Conservation (phyloP, 2,888 invertebrate genomes). For the Hololepta plana region DNA sequence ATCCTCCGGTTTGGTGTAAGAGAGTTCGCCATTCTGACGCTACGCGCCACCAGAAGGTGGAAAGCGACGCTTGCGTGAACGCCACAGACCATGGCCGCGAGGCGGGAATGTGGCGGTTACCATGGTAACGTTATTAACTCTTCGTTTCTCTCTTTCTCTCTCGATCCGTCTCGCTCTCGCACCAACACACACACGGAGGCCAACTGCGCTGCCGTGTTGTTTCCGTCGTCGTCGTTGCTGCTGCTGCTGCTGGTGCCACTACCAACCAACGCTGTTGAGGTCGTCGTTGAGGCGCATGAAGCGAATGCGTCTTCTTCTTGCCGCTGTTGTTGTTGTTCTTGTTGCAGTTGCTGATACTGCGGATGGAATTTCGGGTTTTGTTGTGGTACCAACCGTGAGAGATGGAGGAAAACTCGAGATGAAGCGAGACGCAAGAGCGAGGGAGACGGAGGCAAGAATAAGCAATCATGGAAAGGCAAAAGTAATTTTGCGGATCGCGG, state of each 20-base stretch:
- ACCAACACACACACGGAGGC: no score
- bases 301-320: no score
- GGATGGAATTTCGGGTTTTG: no score
- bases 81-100: constrained; percentile 25
- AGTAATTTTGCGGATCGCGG: constrained; percentile 17
- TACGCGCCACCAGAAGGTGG: constrained; percentile 18
- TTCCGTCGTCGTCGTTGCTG: constrained; percentile 4
- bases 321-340: no score
- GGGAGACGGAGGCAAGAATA: constrained; percentile 13
- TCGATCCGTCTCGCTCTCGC: no score
- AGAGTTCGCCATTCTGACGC: constrained; percentile 18
- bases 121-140: constrained; percentile 27
- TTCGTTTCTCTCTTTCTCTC: constrained; percentile 10
- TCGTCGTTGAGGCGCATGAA: no score
- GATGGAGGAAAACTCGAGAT: no score
- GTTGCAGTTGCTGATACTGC: no score
- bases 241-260: constrained; percentile 9
- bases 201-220: no score
- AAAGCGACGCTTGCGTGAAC: constrained; percentile 3
- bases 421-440: constrained; percentile 7
- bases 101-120: constrained; percentile 31
- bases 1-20: no score
- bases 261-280: no score
- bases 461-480: constrained; percentile 15
- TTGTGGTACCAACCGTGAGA: no score